Evolutionary conservation across 2,888 invertebrate species (phyloP).

Genomic region (Bombyx huttoni): DNA sequence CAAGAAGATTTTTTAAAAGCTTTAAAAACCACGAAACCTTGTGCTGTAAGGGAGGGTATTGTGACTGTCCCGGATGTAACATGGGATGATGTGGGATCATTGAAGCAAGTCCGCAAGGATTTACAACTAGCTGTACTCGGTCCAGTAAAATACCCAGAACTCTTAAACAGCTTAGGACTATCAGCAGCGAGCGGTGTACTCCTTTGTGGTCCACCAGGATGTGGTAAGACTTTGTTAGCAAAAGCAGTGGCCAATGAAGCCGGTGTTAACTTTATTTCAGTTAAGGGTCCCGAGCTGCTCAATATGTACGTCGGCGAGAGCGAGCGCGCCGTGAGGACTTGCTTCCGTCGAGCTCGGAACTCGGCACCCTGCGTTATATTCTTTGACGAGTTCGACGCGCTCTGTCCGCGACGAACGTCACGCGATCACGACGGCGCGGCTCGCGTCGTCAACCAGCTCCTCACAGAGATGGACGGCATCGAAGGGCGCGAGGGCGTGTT

Average conservation of each 20-base stretch:
- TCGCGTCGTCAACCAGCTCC: constrained; percentile 94
- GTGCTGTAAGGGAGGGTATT: constrained; percentile 96
- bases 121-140: constrained; percentile 92
- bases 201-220: constrained; percentile 97
- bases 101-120: constrained; percentile 89
- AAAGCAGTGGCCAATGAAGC: constrained; percentile 99
- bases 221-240: constrained; percentile 95
- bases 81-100: constrained; percentile 97
- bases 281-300: constrained; percentile 97
- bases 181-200: constrained; percentile 90
- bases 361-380: constrained; percentile 98
- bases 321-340: constrained; percentile 95
- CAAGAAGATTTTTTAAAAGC: constrained; percentile 85
- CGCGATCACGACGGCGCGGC: constrained; percentile 80
- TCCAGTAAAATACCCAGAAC: constrained; percentile 89
- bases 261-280: constrained; percentile 98
- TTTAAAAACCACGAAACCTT: constrained; percentile 88
- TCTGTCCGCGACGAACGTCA: constrained; percentile 91
- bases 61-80: constrained; percentile 97
- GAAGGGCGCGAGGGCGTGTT: constrained; percentile 93
- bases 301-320: constrained; percentile 99
- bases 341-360: constrained; percentile 94
- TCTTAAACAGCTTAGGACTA: constrained; percentile 84
- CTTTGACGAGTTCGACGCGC: constrained; percentile 97
- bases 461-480: constrained; percentile 99